Evolutionary conservation across 2,113 vertebrate genomes (phyloP), one percentile per base, ranked within the genome.

Genomic region (Coptodon rendalli): DNA sequence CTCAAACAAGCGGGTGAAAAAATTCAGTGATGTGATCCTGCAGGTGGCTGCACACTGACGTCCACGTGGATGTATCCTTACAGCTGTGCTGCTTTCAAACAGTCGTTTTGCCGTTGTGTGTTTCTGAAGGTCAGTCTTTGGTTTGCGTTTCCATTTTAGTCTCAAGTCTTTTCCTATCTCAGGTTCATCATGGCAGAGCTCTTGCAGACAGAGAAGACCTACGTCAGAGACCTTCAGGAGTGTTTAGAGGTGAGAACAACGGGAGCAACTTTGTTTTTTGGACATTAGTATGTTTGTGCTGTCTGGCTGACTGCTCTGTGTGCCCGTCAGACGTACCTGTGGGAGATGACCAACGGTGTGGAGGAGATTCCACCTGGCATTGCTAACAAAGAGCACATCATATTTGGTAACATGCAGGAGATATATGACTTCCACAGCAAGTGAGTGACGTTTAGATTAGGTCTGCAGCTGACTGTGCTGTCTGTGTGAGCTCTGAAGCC

Each of bases 171-270:
- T 56, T 43, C 14, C 9, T 59, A n/a, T 61, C 61, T 91, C 91
- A 99, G 98, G 93, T 99, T 99, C 95, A 99, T 99, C 87, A 99
- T 99, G 98, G 98, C 98, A 36, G 99, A 99, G 91, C 96, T 99
- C 31, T 97, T 99, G 68, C 99, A 99, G 94, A 99, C 98, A 1
- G 99, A 99, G 93, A 99, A 99, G 90, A 96, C 99, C 12, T 99
- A 99, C 17, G 99, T 99, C 85, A 97, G 97, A 94, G 98, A 99
- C 89, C 96, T 99, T 16, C 98, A 99, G 1, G 98, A 99, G 92
- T 99, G 99, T 95, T 95, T 99, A 78, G 98, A 99, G 97, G 98
- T 99, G 93, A 79, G 54, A 38, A 27, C 5, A 10, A 29, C 24
- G 22, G 11, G 4, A 43, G 7, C 6, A 11, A 13, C 16, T 11